These are phyloP conservation scores for Tenthredo scrophulariae DNA, from an alignment of 2,888 invertebrate genomes.

Conservation along the genomic window DNA sequence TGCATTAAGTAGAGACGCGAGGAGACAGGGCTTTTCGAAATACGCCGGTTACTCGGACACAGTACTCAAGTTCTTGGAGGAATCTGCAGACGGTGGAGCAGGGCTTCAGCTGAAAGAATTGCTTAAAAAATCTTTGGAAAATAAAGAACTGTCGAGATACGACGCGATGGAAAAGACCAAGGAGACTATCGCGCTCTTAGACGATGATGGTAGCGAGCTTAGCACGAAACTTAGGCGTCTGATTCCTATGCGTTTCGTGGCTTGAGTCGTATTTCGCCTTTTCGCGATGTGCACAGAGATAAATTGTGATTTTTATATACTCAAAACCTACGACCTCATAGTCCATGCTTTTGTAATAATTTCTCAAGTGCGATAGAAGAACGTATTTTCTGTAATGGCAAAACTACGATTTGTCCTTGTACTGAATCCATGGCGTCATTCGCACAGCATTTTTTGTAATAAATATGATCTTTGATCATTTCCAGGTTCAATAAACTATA, in stretches of 20 bases:
- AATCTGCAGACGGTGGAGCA: slow-evolving; percentile 81
- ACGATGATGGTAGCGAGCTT: slow-evolving; percentile 81
- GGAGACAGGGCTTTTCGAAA: slow-evolving; percentile 82
- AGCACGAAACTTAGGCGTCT: slow-evolving; percentile 82
- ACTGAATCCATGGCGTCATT: background rate
- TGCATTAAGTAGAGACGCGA: slow-evolving; percentile 84
- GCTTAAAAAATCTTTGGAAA: slow-evolving; percentile 81
- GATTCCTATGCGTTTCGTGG: slow-evolving; percentile 79
- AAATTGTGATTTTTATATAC: background rate
- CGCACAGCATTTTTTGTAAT: background rate
- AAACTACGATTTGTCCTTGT: background rate
- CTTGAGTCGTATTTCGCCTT: slow-evolving; percentile 53
- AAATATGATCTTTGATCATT: background rate
- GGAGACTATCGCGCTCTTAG: slow-evolving; percentile 81
- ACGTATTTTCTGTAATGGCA: background rate
- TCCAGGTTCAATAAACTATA: slow-evolving; percentile 23
- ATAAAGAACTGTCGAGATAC: slow-evolving; percentile 81
- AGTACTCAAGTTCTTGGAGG: slow-evolving; percentile 80
- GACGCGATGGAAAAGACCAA: slow-evolving; percentile 81
- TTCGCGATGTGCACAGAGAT: background rate
- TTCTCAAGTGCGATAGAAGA: background rate
- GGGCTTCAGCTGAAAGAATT: slow-evolving; percentile 81
- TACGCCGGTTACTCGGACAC: slow-evolving; percentile 83
- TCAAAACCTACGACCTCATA: background rate
- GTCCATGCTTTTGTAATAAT: background rate